Evolutionary conservation across 2,888 invertebrate genomes (phyloP).

Genomic region (Drosophila pseudotalamancana): DNA sequence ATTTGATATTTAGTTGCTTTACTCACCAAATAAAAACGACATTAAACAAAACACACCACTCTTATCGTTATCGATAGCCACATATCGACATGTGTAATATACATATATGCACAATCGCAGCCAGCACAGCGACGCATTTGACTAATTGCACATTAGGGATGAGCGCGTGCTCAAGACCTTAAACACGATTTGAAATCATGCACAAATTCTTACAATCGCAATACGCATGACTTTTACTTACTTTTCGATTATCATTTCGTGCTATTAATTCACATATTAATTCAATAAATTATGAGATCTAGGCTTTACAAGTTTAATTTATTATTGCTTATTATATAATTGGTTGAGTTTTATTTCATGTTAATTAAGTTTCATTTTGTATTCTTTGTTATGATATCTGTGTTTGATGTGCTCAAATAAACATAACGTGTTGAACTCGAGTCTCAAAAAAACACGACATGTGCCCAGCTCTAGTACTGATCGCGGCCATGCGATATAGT

Average conservation of each 20-base stretch:
- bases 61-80: slow-evolving; percentile 25
- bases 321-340: background rate
- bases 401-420: background rate
- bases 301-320: no score
- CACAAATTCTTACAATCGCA: background rate
- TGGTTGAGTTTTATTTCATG: no score
- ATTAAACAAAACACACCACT: slow-evolving; percentile 5
- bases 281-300: no score
- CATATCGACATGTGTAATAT: slow-evolving; percentile 27
- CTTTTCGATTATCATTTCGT: no score
- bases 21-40: background rate
- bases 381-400: background rate
- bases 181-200: background rate
- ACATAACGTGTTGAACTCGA: background rate
- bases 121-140: slow-evolving; percentile 10
- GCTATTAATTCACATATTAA: no score
- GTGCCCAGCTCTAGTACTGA: slow-evolving; percentile 2
- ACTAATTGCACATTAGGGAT: background rate
- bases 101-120: background rate
- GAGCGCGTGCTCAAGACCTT: background rate
- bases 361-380: no score
- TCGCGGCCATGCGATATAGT: slow-evolving; percentile 2
- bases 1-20: slow-evolving; percentile 49
- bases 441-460: background rate
- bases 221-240: background rate